phyloP scores from a whole-genome alignment of 2,797 vertebrate species.

The Platyrinchus mystaceus region DNA sequence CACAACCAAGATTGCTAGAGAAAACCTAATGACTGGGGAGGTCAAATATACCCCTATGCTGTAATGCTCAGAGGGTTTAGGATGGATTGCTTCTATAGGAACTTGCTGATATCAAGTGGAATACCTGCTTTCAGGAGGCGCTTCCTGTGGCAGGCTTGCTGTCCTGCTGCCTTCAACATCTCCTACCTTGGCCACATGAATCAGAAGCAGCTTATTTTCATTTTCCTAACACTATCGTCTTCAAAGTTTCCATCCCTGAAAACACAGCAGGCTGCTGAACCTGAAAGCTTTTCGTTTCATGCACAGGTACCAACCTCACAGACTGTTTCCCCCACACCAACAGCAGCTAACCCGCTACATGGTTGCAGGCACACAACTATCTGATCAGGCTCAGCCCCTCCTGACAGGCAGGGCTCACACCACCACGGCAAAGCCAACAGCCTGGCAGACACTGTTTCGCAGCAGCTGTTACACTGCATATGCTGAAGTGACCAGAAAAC shows the following conservation, averaged over 20 bases:
- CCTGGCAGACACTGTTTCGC: background rate
- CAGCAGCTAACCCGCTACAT: background rate
- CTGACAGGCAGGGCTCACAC: background rate
- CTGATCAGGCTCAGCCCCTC: background rate
- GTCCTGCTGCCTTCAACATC: background rate
- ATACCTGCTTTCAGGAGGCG: background rate
- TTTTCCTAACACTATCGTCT: background rate
- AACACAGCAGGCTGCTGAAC: background rate
- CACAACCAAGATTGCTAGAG: rapidly evolving
- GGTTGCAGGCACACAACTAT: background rate
- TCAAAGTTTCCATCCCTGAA: background rate
- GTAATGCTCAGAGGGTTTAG: background rate
- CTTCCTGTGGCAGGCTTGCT: background rate
- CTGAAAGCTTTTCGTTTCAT: background rate
- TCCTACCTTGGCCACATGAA: background rate
- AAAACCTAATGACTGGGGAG: background rate
- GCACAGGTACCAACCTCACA: background rate
- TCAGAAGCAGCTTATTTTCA: background rate
- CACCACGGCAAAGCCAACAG: background rate
- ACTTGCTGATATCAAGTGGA: background rate
- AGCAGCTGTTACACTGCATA: background rate
- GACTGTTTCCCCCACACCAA: background rate
- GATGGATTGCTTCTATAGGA: background rate
- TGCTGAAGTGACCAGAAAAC: background rate
- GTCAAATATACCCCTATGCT: background rate